Evolutionary conservation across 2,888 invertebrate species (phyloP).

Genomic region (Drosophila robusta): DNA sequence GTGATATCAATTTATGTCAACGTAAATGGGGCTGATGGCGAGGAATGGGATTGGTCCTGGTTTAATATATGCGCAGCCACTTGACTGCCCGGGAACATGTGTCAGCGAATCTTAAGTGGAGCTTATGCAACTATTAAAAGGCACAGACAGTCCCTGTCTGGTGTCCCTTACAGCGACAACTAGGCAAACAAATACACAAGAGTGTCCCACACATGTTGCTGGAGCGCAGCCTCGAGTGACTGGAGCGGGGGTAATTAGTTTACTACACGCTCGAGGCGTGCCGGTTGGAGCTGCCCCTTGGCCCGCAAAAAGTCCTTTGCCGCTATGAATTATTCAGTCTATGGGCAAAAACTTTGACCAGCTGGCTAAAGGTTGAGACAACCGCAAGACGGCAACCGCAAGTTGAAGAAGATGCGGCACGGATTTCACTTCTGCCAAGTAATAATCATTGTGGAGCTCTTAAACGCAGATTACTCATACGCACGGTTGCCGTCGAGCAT

Average conservation of each 20-base stretch:
- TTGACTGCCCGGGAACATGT: conserved; percentile 83
- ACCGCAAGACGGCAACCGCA: conserved; percentile 62
- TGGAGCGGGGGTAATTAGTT: conserved; percentile 73
- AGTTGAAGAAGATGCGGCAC: conserved; percentile 51
- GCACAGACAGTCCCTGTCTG: conserved; percentile 54
- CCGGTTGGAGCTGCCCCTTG: conserved; percentile 1
- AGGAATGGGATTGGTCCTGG: conserved; percentile 10
- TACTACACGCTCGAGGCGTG: conserved; percentile 74
- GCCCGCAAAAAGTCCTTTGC: not conserved
- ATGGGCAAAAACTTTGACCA: conserved; percentile 69
- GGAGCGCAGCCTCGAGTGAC: too few species aligned
- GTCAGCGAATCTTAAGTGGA: conserved; percentile 85
- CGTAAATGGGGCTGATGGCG: conserved; percentile 72
- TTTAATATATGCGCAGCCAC: conserved; percentile 76
- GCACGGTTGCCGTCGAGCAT: conserved; percentile 71
- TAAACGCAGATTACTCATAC: conserved; percentile 82
- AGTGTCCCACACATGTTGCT: conserved; percentile 23
- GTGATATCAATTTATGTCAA: conserved; percentile 83
- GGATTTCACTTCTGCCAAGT: conserved; percentile 24
- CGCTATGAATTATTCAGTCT: conserved; percentile 73
- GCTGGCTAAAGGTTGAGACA: conserved; percentile 38
- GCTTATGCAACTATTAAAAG: conserved; percentile 84
- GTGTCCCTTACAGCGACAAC: conserved; percentile 45
- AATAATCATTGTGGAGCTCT: conserved; percentile 53
- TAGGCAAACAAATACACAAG: conserved; percentile 37